phyloP scores from a whole-genome alignment of 2,888 invertebrate genomes.

The Melolontha melolontha region DNA sequence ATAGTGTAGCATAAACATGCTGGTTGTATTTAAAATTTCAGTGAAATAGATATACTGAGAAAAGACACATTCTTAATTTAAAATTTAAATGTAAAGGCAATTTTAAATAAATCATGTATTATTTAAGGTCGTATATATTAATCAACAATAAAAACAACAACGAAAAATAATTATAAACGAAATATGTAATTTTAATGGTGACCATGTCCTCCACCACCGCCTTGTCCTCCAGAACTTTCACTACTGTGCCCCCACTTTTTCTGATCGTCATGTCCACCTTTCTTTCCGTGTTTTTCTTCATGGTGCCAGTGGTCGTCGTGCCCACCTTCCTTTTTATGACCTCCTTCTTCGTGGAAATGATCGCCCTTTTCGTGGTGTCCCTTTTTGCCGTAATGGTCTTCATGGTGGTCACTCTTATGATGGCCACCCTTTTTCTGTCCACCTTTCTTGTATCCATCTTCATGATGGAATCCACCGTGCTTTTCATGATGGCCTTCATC shows the following conservation, averaged over 20 bases:
- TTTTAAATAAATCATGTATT: conserved; percentile 23
- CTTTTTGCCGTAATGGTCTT: conserved; percentile 84
- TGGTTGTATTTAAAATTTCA: no score
- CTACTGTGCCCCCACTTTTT: conserved; percentile 78
- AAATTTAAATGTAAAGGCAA: neutral
- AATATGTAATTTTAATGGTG: neutral
- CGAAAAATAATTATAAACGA: conserved; percentile 1
- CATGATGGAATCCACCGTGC: conserved; percentile 84
- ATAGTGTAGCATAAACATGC: no score
- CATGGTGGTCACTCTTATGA: conserved; percentile 80
- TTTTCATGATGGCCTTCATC: conserved; percentile 85
- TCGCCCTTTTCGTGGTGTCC: conserved; percentile 84
- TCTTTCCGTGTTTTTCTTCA: conserved; percentile 81
- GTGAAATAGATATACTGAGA: no score
- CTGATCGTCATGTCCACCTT: conserved; percentile 82
- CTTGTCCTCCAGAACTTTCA: conserved; percentile 43
- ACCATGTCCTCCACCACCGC: conserved; percentile 38
- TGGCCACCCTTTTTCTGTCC: conserved; percentile 86
- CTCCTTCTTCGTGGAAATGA: conserved; percentile 83
- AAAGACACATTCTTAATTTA: no score
- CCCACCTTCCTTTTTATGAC: conserved; percentile 82
- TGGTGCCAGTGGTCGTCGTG: conserved; percentile 83
- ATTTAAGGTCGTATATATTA: conserved; percentile 33
- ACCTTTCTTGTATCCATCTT: conserved; percentile 85
- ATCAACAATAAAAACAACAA: conserved; percentile 33